Evolutionary conservation across 2,797 vertebrate species (phyloP).

Genomic region (Poliocrania exsul): DNA sequence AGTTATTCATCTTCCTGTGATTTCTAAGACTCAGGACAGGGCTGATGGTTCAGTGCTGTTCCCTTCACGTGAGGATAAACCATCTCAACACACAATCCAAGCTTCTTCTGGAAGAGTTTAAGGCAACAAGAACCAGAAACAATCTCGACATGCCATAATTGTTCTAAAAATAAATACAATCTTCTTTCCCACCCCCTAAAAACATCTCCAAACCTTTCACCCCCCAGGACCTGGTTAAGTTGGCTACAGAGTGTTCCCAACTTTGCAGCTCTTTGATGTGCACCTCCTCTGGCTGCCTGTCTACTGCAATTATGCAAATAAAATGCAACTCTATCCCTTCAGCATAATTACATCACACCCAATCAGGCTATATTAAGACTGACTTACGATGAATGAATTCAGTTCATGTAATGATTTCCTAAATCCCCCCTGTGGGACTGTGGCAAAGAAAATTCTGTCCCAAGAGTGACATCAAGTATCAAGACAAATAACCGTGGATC

Average conservation of each 20-base stretch:
- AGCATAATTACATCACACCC: constrained; percentile 69
- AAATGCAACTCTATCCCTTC: constrained; percentile 60
- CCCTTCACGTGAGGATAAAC: not conserved
- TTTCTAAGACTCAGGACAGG: not conserved
- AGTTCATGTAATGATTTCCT: constrained; percentile 30
- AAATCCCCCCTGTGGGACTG: constrained; percentile 1
- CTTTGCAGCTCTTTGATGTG: constrained; percentile 7
- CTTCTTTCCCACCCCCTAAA: not conserved
- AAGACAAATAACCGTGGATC: not conserved
- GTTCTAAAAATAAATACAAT: not conserved
- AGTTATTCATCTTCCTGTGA: not conserved
- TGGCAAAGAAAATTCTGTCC: constrained; percentile 22
- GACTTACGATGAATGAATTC: constrained; percentile 44
- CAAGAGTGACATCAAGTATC: not conserved
- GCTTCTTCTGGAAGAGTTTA: not conserved
- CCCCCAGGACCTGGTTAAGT: not conserved
- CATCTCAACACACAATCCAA: not conserved
- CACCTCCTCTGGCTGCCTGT: not conserved
- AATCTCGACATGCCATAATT: not conserved
- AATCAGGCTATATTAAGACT: constrained; percentile 47
- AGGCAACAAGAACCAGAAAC: not conserved
- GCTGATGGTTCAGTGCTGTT: not conserved
- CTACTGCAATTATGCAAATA: constrained; percentile 61
- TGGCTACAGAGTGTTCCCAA: not conserved
- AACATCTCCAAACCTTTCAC: not conserved